Base-by-base conservation (phyloP, 2,113 vertebrate species). In the Lethenteron camtschaticum region DNA sequence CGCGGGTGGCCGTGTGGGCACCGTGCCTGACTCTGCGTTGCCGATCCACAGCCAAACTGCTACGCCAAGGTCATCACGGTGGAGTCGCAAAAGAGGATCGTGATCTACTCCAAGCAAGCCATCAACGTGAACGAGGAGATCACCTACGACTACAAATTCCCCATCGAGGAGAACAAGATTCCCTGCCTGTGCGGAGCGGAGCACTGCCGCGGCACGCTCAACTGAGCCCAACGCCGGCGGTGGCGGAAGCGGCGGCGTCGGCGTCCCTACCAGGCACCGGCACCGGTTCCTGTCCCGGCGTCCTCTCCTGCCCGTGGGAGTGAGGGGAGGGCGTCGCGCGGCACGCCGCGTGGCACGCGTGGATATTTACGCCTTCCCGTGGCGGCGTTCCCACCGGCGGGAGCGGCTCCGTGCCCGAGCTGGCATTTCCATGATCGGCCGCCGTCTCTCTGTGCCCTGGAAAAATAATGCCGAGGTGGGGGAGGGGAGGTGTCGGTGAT, bases 41-140 rank as follows among this genome's bases (percentile, higher is more conserved):
- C 63, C 63, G 41, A 41, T 6, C 63, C 41, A 0, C 71, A 95
- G 90, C 90, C 90, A 71, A 95, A 90, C 78, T 95, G 90, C 78
- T 95, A 95, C 1, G 89, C 90, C 75, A 95, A 95, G 83, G 89
- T 95, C 5, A 95, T 95, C 82, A 94, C 89, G 76, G 88, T 95
- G 8, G 89, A 95, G 79, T 86, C 89, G 3, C 89, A 95, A 83
- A 95, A 95, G 77, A 94, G 94, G 76, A 95, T 95, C 0, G 89
- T 95, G 70, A 95, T 95, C 76, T 95, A 95, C 81, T 95, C 89
- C 0, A 95, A 95, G 79, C 90, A 95, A 78, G 76, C 89, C 3
- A 95, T 95, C 7, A 82, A 85, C 0, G 79, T 91, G 74, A 89
- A 95, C 1, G 90, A 95, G 76, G 90, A 95, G 75, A 95, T 95